Base-by-base conservation (phyloP, 2,888 invertebrate genomes). In the Zaprionus lineosus region DNA sequence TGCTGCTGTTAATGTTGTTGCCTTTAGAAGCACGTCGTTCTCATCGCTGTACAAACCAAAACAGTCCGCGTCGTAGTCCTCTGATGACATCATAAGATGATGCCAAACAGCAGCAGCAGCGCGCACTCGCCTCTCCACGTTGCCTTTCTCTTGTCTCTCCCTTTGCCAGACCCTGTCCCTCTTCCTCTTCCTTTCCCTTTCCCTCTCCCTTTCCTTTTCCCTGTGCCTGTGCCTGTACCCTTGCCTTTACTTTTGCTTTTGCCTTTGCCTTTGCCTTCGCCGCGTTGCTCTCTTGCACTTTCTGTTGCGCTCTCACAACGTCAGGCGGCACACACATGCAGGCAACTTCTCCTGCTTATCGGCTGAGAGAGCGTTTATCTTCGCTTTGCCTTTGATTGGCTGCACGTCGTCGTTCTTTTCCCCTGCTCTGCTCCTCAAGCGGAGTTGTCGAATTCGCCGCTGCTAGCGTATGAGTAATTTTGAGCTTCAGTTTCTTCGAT, bases 41-140 rank as follows among this genome's bases (percentile, higher is more conserved):
- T 95, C 95, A 94, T 87, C 87, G 81, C 95, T 95, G 93, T 94
- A 96, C 95, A 96, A 95, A 93, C 95, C 95, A 94, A 95, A 95
- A 93, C 94, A 94, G 92, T 94, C 95, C 93, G 95, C 95, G 93
- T 95, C 95, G 94, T 96, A 96, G 95, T 96, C 96, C 94, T 96
- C 96, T 94, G 96, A 96, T 96, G 96, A 96, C 96, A 96, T 96
- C 95, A 96, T 95, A 93, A 93, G 95, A 94, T 88, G 89, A 95
- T 88, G 89, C 93, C 93, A 84, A 81, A 81, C 81, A 92, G 93
- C 92, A 92, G 86, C 87, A 79, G 79, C 74, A 69, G 70, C 74
- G 63, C 73, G 74, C 73, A 36, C 81, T 82, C 64, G 43, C 55
- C 65, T 72, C 73, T 64, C 73, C 72, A 67, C 76, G 66, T 70